Evolutionary conservation across 2,888 invertebrate genomes (phyloP).

Genomic region (Drosophila barbarae): DNA sequence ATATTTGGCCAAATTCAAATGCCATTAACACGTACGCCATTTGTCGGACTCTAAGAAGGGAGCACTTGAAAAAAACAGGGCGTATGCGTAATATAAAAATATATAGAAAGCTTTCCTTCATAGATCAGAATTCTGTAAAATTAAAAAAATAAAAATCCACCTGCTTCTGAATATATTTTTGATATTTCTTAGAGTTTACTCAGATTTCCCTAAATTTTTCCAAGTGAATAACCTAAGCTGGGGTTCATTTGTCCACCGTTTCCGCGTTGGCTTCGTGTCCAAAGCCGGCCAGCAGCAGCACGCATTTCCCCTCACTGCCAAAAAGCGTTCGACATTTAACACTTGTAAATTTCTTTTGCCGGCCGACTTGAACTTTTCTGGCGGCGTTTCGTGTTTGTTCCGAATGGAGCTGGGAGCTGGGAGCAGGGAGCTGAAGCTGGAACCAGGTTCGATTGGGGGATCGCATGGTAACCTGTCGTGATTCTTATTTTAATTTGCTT

Average conservation of each 20-base stretch:
- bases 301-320: slow-evolving; percentile 64
- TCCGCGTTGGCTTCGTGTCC: slow-evolving; percentile 59
- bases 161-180: not conserved
- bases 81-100: not conserved
- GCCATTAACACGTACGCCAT: slow-evolving; percentile 78
- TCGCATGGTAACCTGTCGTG: slow-evolving; percentile 76
- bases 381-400: slow-evolving; percentile 62
- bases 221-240: slow-evolving; percentile 15
- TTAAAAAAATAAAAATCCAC: not conserved
- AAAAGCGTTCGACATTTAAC: slow-evolving; percentile 69
- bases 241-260: slow-evolving; percentile 43
- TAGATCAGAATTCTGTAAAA: not conserved
- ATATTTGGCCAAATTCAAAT: slow-evolving; percentile 79
- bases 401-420: slow-evolving; percentile 23
- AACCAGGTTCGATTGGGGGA: slow-evolving; percentile 36
- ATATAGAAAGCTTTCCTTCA: not conserved
- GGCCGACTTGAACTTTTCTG: slow-evolving; percentile 42
- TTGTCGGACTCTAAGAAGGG: slow-evolving; percentile 50
- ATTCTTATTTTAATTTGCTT: slow-evolving; percentile 77
- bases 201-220: not conserved
- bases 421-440: slow-evolving; percentile 18
- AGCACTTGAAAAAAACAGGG: slow-evolving; percentile 7
- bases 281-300: slow-evolving; percentile 70
- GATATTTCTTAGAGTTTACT: accelerated
- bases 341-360: slow-evolving; percentile 71